Percentiles rank a stretch among this genome's conserved stretches.
These are phyloP conservation scores for Mugil cephalus DNA, from an alignment of 2,113 vertebrate species.

Conservation along the genomic window DNA sequence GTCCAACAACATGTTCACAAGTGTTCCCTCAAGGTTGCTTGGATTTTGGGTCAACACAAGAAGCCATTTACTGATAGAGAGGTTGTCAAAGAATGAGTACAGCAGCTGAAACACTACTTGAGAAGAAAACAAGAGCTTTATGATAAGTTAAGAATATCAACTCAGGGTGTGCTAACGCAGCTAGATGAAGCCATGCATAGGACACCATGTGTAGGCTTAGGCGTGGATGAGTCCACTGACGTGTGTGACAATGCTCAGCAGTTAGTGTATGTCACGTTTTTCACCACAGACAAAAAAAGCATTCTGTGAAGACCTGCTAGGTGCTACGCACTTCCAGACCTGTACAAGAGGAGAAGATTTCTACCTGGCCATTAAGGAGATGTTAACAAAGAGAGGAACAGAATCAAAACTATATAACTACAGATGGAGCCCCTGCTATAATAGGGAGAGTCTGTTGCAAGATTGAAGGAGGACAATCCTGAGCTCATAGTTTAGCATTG, in stretches of 20 bases:
- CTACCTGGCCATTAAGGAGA: slow-evolving; percentile 19
- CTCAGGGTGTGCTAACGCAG: no score
- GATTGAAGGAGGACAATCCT: slow-evolving; percentile 45
- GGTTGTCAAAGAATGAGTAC: no score
- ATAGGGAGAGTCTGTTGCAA: slow-evolving; percentile 34
- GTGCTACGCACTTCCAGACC: slow-evolving; percentile 14
- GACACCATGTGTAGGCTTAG: slow-evolving; percentile 27
- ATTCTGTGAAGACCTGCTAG: slow-evolving; percentile 47
- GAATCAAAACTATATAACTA: slow-evolving; percentile 25
- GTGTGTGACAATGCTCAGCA: slow-evolving; percentile 15
- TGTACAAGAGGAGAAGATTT: slow-evolving; percentile 9
- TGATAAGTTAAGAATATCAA: no score
- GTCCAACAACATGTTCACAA: slow-evolving; percentile 7
- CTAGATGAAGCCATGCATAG: slow-evolving; percentile 33
- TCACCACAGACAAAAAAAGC: slow-evolving; percentile 15
- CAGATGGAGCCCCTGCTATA: slow-evolving; percentile 49
- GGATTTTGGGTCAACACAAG: slow-evolving; percentile 16
- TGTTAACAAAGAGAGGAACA: slow-evolving; percentile 8
- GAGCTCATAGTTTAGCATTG: slow-evolving; percentile 36
- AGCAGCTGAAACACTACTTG: no score
- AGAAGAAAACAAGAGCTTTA: no score
- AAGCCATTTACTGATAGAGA: slow-evolving; percentile 15
- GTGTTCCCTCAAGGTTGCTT: slow-evolving; percentile 9
- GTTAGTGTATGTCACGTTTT: slow-evolving; percentile 9
- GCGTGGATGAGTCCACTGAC: slow-evolving; percentile 47